Conservation (phyloP, 2,113 vertebrate genomes). For the Pseudopipra pipra region DNA sequence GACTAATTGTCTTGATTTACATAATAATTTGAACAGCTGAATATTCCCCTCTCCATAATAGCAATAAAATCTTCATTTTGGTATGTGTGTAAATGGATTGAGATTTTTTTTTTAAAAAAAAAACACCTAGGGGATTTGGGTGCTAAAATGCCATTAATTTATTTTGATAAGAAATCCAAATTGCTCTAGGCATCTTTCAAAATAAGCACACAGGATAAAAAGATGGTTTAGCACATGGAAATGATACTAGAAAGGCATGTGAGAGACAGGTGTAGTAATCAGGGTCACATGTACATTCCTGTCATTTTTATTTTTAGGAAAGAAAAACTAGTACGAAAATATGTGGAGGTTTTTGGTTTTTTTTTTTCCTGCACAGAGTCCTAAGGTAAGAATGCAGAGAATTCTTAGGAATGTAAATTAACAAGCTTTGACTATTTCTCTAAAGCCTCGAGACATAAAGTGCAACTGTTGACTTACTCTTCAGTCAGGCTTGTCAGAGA, state of each 20-base stretch:
- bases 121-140: not conserved
- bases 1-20: not conserved
- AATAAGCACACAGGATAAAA: not conserved
- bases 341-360: fast-evolving
- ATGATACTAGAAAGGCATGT: not conserved
- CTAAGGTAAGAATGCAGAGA: not conserved
- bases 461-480: not conserved
- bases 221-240: not conserved
- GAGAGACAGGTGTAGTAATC: not conserved
- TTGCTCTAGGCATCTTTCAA: not conserved
- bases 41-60: not conserved
- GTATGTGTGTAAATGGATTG: not conserved
- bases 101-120: not conserved
- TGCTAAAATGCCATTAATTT: not conserved
- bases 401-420: not conserved
- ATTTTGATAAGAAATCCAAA: not conserved
- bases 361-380: not conserved
- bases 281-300: not conserved
- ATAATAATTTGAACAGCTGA: not conserved
- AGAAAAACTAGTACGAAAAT: not conserved
- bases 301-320: not conserved
- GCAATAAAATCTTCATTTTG: not conserved
- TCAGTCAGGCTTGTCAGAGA: not conserved
- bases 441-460: not conserved
- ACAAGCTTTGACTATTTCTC: not conserved